phyloP scores from a whole-genome alignment of 2,113 vertebrate genomes.

The Coturnix japonica region DNA sequence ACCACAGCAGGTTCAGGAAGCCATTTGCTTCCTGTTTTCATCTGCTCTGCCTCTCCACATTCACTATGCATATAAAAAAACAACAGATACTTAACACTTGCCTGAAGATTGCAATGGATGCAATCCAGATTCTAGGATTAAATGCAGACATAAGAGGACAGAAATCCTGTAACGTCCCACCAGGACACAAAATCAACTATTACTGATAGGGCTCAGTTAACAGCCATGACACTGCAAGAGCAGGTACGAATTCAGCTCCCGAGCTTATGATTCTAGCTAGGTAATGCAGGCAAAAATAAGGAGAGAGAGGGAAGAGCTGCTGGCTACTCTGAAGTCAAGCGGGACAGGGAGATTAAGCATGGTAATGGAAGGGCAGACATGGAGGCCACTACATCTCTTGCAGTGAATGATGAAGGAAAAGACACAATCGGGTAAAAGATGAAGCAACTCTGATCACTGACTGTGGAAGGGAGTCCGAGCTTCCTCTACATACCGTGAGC shows the following conservation, averaged over 20 bases:
- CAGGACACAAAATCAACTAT: not conserved
- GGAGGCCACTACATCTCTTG: not conserved
- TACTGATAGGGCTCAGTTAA: not conserved
- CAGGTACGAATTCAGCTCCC: not conserved
- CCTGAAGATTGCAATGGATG: not conserved
- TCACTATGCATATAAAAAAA: not conserved
- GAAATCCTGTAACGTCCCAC: not conserved
- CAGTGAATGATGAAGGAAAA: not conserved
- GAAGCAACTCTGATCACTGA: too few relatives aligned
- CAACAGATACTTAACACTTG: conserved; percentile 43
- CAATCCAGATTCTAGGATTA: not conserved
- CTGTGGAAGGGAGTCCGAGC: not conserved
- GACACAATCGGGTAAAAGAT: not conserved
- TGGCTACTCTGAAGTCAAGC: not conserved
- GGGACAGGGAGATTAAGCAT: not conserved
- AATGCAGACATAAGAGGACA: not conserved
- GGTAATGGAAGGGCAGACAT: not conserved
- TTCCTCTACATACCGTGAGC: accelerated
- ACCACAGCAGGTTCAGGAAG: conserved; percentile 14
- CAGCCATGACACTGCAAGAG: too few relatives aligned
- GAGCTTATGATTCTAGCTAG: not conserved
- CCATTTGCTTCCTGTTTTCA: not conserved
- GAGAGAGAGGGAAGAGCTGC: not conserved
- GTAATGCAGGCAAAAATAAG: not conserved
- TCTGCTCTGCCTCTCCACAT: not conserved